phyloP scores from a whole-genome alignment of 1,140 invertebrate genomes.

The Ditylenchus dipsaci region DNA sequence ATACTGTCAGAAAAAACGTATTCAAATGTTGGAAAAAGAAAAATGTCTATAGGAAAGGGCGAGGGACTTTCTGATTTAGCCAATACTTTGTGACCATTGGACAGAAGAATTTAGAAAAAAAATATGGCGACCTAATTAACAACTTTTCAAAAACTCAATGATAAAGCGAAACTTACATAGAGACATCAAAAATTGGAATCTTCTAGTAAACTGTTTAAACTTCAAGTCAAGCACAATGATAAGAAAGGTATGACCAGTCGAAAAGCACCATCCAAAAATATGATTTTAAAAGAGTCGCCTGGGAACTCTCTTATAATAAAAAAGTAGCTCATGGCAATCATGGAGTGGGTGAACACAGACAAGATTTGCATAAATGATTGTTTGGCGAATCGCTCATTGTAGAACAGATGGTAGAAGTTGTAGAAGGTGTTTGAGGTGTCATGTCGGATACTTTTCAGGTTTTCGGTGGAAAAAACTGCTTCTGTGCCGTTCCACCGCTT shows the following conservation, averaged over 20 bases:
- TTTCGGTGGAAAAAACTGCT: conserved; percentile 42
- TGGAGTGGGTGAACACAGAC: conserved; percentile 46
- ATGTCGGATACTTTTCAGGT: conserved; percentile 38
- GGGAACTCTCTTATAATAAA: conserved; percentile 22
- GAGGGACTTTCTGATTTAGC: no score
- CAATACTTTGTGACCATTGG: no score
- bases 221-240: conserved; percentile 47
- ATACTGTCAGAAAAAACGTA: no score
- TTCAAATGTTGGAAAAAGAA: no score
- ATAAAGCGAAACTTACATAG: conserved; percentile 39
- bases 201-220: conserved; percentile 44
- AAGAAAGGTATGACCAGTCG: conserved; percentile 44
- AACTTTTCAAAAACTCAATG: no score
- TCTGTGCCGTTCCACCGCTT: conserved; percentile 53
- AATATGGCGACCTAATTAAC: no score
- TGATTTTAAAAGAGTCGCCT: conserved; percentile 28
- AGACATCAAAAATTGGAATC: conserved; percentile 45
- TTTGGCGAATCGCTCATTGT: conserved; percentile 40
- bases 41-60: no score
- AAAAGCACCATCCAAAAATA: conserved; percentile 47
- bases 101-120: no score
- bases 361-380: conserved; percentile 51
- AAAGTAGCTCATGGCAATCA: conserved; percentile 47
- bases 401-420: conserved; percentile 50
- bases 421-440: conserved; percentile 35